Conservation (phyloP, 2,797 vertebrate species). For the Nyctalus aviator region DNA sequence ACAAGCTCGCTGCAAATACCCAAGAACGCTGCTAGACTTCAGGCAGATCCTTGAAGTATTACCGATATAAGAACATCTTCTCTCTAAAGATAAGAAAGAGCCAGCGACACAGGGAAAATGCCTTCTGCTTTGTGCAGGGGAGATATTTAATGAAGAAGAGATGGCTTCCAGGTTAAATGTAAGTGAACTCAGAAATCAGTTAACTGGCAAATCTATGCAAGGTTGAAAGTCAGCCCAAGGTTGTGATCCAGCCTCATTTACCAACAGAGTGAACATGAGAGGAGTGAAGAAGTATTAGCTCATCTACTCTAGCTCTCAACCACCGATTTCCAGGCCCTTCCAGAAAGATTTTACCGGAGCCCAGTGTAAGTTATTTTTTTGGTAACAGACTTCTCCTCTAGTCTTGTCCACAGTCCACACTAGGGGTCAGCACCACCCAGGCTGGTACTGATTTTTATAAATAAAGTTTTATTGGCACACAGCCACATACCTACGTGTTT, state of each 20-base stretch:
- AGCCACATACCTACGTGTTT: neutral
- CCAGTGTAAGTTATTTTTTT: neutral
- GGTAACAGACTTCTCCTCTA: neutral
- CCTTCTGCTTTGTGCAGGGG: neutral
- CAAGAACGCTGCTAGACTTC: conserved; percentile 23
- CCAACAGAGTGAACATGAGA: neutral
- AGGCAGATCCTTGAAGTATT: conserved; percentile 52
- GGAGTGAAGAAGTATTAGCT: neutral
- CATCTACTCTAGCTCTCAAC: neutral
- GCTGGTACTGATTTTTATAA: neutral
- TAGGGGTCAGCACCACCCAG: neutral
- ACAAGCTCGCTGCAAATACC: conserved; percentile 35
- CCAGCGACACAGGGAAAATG: neutral
- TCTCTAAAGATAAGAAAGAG: conserved; percentile 20
- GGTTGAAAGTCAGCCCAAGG: neutral
- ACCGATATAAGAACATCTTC: conserved; percentile 19
- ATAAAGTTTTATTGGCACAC: conserved; percentile 41
- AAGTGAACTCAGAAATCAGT: neutral
- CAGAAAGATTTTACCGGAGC: neutral
- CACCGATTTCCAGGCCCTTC: neutral
- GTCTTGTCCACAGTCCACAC: neutral
- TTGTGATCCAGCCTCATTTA: neutral
- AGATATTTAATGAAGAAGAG: neutral
- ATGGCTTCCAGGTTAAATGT: conserved; percentile 9
- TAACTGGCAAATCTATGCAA: neutral